Evolutionary conservation across 2,797 vertebrate species (phyloP).

Genomic region (Sebastes kiyomatsui): DNA sequence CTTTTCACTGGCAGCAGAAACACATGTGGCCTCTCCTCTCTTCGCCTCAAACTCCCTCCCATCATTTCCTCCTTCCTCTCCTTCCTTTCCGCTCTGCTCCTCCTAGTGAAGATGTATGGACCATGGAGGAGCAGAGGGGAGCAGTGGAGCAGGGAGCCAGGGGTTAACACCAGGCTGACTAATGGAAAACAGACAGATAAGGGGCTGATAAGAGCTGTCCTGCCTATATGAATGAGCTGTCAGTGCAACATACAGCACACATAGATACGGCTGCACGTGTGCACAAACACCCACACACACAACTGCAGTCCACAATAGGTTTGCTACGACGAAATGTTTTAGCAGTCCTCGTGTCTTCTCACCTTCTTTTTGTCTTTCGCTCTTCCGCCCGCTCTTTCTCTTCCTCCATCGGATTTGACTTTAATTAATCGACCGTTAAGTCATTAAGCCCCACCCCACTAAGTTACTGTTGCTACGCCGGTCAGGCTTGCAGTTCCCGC

Average conservation of each 20-base stretch:
- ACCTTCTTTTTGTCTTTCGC: not conserved
- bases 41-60: not conserved
- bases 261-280: not conserved
- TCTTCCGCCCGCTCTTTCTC: not conserved
- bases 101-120: conserved; percentile 48
- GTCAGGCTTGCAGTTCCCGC: not conserved
- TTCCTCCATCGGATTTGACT: not conserved
- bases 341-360: not conserved
- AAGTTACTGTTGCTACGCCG: not conserved
- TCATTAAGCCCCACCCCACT: not conserved
- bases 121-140: not conserved
- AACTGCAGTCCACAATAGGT: not conserved
- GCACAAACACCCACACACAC: not conserved
- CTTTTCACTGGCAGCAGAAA: conserved; percentile 1
- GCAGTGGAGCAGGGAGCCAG: conserved; percentile 16
- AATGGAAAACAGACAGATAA: conserved; percentile 39
- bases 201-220: conserved; percentile 38
- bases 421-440: not conserved
- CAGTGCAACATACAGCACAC: not conserved
- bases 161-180: conserved; percentile 48
- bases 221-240: conserved; percentile 47
- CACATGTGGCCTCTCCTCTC: not conserved
- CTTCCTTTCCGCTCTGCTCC: conserved; percentile 2
- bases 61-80: not conserved
- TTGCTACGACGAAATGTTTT: not conserved